Base-by-base conservation (phyloP, 37 sponge, comb jelly and placozoan genomes). In the Chondrosia reniformis region DNA sequence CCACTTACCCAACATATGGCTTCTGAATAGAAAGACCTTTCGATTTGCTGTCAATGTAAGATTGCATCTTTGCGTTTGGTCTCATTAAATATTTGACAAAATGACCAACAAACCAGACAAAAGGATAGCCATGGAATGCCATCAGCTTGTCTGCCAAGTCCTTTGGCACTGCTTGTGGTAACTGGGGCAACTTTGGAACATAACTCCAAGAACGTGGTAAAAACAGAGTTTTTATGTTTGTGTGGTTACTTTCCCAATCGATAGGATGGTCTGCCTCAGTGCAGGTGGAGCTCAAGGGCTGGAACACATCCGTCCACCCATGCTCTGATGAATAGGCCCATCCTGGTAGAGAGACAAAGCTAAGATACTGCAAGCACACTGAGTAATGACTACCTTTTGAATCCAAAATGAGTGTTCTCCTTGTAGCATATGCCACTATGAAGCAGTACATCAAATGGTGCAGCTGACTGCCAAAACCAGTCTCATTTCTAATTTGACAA, bases 381-480 rank as follows among this genome's bases (percentile, higher is more conserved):
- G n/a, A n/a, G n/a, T n/a, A n/a, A n/a, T n/a, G 31, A 66, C 39
- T 34, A 69, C 72, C 72, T 31, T 45, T 39, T 0, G 85, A 78
- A 12, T 86, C 76, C 17, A 93, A 33, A 10, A 93, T 41, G 49
- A 93, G 63, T 0, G 87, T 89, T 9, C 94, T 77, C 59, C 79
- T 33, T 6, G 84, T 83, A 1, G 83, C 91, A 58, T 86, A 89
- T 10, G 94, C 94, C 25, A 89, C 22, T 0, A 83, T 79, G 56
- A 93, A 89, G 78, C 94, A 93, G 58, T 80, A 89, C 37, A 83
- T 74, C 4, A 84, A 72, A 41, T 93, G 94, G 63, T 93, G 94
- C 37, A 93, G 80, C 75, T 89, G 91, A 43, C 94, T 89, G 21
- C 94, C 94, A 80, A 86, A 93, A 6, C 94, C 94, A 59, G 91